These are phyloP conservation scores for Eupithecia vulgata DNA, from an alignment of 2,888 invertebrate species.

Conservation along the genomic window DNA sequence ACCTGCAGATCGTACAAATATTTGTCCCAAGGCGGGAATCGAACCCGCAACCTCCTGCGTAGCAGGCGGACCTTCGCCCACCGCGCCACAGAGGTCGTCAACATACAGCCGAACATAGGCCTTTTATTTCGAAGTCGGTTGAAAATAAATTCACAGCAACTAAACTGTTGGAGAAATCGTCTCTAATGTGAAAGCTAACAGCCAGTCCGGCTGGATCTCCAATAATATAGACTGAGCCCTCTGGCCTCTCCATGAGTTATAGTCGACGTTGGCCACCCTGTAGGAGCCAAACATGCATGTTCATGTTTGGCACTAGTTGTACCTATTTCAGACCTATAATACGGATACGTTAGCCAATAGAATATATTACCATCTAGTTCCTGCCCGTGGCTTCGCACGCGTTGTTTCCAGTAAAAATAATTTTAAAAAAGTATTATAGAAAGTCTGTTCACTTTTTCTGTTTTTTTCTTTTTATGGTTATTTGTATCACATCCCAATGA, in stretches of 20 bases:
- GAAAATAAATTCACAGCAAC: not conserved
- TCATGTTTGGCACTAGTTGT: not conserved
- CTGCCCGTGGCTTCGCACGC: not conserved
- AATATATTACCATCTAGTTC: not conserved
- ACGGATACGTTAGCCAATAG: not conserved
- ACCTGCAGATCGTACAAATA: too few relatives aligned
- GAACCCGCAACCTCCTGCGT: too few relatives aligned
- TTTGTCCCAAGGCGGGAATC: too few relatives aligned
- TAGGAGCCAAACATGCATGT: not conserved
- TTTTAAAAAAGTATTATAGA: too few relatives aligned
- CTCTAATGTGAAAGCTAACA: constrained; percentile 27
- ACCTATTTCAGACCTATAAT: not conserved
- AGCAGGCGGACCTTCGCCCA: too few relatives aligned
- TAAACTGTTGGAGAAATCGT: not conserved
- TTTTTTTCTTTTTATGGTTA: too few relatives aligned
- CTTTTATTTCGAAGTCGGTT: too few relatives aligned
- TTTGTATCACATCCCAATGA: too few relatives aligned
- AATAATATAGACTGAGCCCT: constrained; percentile 37
- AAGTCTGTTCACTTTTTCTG: too few relatives aligned
- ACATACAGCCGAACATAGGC: too few relatives aligned
- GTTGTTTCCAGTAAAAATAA: too few relatives aligned
- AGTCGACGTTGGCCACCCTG: constrained; percentile 7
- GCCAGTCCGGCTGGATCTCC: constrained; percentile 28
- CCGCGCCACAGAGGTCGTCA: too few relatives aligned
- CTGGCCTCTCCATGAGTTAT: constrained; percentile 37